Evolutionary conservation across 1,140 invertebrate species (phyloP), one percentile per base, ranked within the genome.

Genomic region (Plutomurus gul): DNA sequence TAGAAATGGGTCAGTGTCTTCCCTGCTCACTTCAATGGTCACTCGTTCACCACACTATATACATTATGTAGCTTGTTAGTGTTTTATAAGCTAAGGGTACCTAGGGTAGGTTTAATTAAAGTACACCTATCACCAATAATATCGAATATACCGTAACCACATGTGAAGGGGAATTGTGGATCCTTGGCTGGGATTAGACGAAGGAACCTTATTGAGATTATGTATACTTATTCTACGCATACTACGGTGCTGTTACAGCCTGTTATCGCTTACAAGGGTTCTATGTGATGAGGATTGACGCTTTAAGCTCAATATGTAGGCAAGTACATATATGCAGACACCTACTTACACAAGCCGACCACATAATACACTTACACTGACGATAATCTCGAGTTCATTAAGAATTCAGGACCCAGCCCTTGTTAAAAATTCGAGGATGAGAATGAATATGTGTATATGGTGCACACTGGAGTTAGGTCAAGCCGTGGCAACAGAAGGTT

Each of bases 341-440:
- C n/a, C n/a, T n/a, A n/a, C n/a, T n/a, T n/a, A n/a, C n/a, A n/a
- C n/a, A n/a, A n/a, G n/a, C n/a, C n/a, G n/a, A n/a, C n/a, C n/a
- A n/a, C n/a, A n/a, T n/a, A n/a, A n/a, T n/a, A n/a, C n/a, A 47
- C 7, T 11, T 22, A 49, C 46, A 49, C 22, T 11, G 16, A 65
- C n/a, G 56, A 65, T 65, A 33, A 36, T n/a, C 30, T 60, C 18
- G 56, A 65, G 56, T 65, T 65, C 56, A 65, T 65, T 65, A 65
- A 65, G 56, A 65, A 65, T 65, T 65, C 56, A 65, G 56, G 56
- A 65, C 56, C 56, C 56, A 65, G 56, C 56, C 56, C 56, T 65
- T 65, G 56, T 65, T 65, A 65, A 27, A 36, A 65, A 65, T 65
- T 65, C 56, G 36, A 65, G 56, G n/a, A 65, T 30, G 27, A 65